A percentile compares a stretch with the other conserved stretches of the same genome.
Evolutionary conservation across 2,888 invertebrate species (phyloP).

Genomic region (Agriopis aurantiaria): DNA sequence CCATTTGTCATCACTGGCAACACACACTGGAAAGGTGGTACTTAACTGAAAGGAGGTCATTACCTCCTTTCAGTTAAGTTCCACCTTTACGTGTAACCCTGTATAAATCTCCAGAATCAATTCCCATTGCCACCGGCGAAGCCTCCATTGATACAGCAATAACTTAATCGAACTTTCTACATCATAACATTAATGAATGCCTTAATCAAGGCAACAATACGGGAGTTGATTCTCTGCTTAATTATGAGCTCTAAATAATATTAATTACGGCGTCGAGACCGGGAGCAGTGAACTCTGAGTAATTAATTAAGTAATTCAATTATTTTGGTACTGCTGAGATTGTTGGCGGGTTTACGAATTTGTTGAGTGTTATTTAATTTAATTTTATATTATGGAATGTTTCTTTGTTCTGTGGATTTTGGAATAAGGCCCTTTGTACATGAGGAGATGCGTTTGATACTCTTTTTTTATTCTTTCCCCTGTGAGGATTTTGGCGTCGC

Average conservation of each 20-base stretch:
- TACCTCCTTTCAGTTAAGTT: too few species aligned
- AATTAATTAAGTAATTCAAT: constrained; percentile 28
- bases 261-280: constrained; percentile 44
- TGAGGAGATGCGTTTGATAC: too few species aligned
- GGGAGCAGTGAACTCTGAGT: constrained; percentile 32
- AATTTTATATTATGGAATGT: background rate
- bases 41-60: too few species aligned
- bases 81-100: too few species aligned
- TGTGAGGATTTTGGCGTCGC: too few species aligned
- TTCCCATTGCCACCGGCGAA: constrained; percentile 19
- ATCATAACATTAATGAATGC: constrained; percentile 45
- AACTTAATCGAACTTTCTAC: constrained; percentile 43
- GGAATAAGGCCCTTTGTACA: background rate
- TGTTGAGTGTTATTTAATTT: constrained; percentile 12
- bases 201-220: constrained; percentile 52
- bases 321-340: constrained; percentile 22
- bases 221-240: constrained; percentile 43
- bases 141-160: constrained; percentile 32
- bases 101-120: background rate
- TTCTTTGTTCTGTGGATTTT: background rate
- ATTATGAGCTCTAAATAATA: constrained; percentile 50
- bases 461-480: too few species aligned
- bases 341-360: constrained; percentile 7
- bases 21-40: too few species aligned
- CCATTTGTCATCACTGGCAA: too few species aligned